Conservation (phyloP, 2,113 vertebrate species). For the Hypomesus transpacificus region DNA sequence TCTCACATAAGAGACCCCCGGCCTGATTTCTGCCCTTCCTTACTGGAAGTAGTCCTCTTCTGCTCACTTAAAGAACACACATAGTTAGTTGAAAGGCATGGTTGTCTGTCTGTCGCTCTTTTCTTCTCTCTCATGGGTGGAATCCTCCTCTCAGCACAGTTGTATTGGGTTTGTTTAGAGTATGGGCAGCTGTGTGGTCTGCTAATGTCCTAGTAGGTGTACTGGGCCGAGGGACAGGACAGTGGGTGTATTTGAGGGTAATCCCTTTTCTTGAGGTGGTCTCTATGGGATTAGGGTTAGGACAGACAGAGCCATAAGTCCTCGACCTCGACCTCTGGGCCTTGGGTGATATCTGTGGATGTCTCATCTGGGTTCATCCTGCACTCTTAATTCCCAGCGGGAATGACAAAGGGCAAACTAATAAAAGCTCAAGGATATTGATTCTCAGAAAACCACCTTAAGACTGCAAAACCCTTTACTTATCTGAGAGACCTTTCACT, state of each 20-base stretch:
- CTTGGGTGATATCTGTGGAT: slow-evolving; percentile 21
- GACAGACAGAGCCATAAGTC: slow-evolving; percentile 27
- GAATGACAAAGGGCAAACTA: too few relatives aligned
- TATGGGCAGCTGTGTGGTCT: too few relatives aligned
- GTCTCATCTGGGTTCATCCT: slow-evolving; percentile 7
- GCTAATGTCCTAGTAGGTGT: too few relatives aligned
- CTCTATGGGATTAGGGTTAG: slow-evolving; percentile 36
- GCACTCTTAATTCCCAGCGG: too few relatives aligned
- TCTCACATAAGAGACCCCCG: not conserved
- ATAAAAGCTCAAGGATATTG: too few relatives aligned
- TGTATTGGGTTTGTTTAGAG: not conserved
- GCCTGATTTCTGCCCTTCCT: not conserved
- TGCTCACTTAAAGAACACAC: not conserved
- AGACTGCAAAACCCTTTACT: too few relatives aligned
- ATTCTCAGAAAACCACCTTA: too few relatives aligned
- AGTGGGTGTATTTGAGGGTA: slow-evolving; percentile 29
- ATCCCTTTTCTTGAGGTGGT: slow-evolving; percentile 42
- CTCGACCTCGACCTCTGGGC: slow-evolving; percentile 41
- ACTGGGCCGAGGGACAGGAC: slow-evolving; percentile 21
- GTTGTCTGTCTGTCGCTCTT: too few relatives aligned
- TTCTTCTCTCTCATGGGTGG: too few relatives aligned
- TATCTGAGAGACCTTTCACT: too few relatives aligned
- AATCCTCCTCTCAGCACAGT: not conserved
- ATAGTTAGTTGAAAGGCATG: not conserved
- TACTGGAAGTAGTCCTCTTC: not conserved